Conservation (phyloP, 2,113 vertebrate species). For the Argyrosomus japonicus region DNA sequence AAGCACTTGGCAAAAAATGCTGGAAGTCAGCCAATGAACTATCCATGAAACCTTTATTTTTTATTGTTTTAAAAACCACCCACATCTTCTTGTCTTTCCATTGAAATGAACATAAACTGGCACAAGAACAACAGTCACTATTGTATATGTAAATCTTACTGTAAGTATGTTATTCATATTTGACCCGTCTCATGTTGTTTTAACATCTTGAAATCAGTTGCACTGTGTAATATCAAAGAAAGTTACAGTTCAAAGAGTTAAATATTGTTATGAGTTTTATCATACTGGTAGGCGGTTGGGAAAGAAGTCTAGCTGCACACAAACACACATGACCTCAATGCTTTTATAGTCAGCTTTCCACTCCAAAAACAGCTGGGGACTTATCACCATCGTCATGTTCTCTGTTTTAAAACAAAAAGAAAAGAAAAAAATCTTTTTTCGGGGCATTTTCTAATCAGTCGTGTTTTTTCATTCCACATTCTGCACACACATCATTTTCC, state of each 20-base stretch:
- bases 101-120: neutral
- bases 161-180: constrained; percentile 42
- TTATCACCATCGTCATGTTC: constrained; percentile 23
- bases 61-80: constrained; percentile 14
- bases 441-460: constrained; percentile 38
- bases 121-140: neutral
- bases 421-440: constrained; percentile 29
- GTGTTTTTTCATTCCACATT: constrained; percentile 53
- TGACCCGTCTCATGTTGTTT: constrained; percentile 9
- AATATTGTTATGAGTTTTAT: constrained; percentile 49
- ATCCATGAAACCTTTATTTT: constrained; percentile 8
- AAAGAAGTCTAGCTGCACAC: neutral
- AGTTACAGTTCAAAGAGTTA: constrained; percentile 59
- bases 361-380: constrained; percentile 11
- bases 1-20: constrained; percentile 23
- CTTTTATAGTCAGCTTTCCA: constrained; percentile 24
- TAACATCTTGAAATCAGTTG: constrained; percentile 43
- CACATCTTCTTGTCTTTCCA: neutral
- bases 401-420: constrained; percentile 43
- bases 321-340: constrained; percentile 1
- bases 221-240: constrained; percentile 48
- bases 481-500: constrained; percentile 45
- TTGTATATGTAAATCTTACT: constrained; percentile 17
- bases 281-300: neutral
- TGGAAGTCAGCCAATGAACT: constrained; percentile 36